These are phyloP conservation scores for Blera fallax DNA, from an alignment of 2,888 invertebrate genomes.

Conservation along the genomic window DNA sequence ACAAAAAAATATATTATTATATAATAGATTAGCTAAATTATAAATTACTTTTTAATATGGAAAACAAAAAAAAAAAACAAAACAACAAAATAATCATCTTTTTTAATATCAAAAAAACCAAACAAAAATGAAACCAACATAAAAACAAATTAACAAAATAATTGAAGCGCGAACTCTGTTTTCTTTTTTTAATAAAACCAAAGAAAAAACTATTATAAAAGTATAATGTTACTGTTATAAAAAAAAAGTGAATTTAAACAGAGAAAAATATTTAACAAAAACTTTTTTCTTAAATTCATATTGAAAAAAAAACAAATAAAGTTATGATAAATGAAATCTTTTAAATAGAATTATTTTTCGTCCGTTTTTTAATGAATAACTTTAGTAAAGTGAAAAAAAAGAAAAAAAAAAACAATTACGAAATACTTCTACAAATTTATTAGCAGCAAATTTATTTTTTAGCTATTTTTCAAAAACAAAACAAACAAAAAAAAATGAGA, in stretches of 20 bases:
- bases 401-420: conserved; percentile 35
- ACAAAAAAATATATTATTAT: conserved; percentile 59
- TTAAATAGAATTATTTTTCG: conserved; percentile 70
- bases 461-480: conserved; percentile 49
- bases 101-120: conserved; percentile 68
- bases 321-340: conserved; percentile 57
- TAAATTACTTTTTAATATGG: conserved; percentile 71
- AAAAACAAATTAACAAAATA: conserved; percentile 16
- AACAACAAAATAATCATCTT: conserved; percentile 59
- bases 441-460: conserved; percentile 64
- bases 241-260: conserved; percentile 48
- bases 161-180: conserved; percentile 38
- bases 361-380: conserved; percentile 64
- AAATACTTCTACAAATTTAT: conserved; percentile 60
- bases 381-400: conserved; percentile 38
- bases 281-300: conserved; percentile 60
- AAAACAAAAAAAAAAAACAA: conserved; percentile 51
- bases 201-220: conserved; percentile 42
- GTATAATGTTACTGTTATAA: conserved; percentile 63
- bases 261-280: conserved; percentile 40
- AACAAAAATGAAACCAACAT: conserved; percentile 27
- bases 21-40: conserved; percentile 70
- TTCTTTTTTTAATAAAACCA: conserved; percentile 37
- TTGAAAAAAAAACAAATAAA: conserved; percentile 44
- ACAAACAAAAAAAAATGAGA: conserved; percentile 26